These are phyloP conservation scores for Python bivittatus DNA, from an alignment of 2,113 vertebrate species.

Conservation along the genomic window DNA sequence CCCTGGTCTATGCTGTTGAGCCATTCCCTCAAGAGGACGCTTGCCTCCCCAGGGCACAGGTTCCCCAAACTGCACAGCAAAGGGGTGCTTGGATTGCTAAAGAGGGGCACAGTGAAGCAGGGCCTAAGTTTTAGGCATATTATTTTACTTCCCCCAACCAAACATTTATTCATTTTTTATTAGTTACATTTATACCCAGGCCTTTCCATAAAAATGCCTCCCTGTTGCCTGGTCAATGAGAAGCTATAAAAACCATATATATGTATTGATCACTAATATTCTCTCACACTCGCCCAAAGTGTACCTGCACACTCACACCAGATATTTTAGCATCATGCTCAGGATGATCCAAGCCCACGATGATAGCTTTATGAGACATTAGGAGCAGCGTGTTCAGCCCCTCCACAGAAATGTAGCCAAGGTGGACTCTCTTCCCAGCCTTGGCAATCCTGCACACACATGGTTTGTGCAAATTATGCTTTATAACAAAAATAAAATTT, in stretches of 20 bases:
- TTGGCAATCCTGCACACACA: not conserved
- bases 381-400: not conserved
- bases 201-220: not conserved
- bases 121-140: not conserved
- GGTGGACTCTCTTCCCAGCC: not conserved
- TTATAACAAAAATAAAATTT: not conserved
- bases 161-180: not conserved
- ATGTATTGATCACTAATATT: not conserved
- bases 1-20: not conserved
- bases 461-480: conserved; percentile 17
- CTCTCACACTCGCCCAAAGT: not conserved
- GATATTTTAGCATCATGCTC: not conserved
- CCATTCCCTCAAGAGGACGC: not conserved
- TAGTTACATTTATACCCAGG: not conserved
- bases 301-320: not conserved
- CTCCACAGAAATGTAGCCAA: too few species aligned
- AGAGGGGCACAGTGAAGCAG: not conserved
- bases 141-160: not conserved
- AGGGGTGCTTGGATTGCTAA: not conserved
- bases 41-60: not conserved
- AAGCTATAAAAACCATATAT: not conserved
- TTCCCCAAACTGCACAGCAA: not conserved
- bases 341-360: not conserved
- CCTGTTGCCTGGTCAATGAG: not conserved
- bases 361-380: not conserved